phyloP scores from a whole-genome alignment of 2,113 vertebrate species.

The Ptyas mucosa region DNA sequence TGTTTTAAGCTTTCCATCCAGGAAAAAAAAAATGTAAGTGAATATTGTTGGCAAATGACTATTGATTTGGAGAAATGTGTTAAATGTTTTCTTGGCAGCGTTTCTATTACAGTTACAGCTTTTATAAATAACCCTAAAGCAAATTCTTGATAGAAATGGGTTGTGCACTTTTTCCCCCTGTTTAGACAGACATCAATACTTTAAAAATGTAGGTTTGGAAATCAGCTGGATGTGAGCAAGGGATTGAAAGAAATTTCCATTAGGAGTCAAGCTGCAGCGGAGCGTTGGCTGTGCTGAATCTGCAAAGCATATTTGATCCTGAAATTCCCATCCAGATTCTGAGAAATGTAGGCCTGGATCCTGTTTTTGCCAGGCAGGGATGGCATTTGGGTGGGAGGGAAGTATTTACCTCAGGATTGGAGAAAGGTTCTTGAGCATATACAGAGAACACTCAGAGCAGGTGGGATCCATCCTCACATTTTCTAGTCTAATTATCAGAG shows the following conservation, averaged over 20 bases:
- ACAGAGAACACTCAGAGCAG: too few relatives aligned
- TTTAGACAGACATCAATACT: conserved; percentile 40
- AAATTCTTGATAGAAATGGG: conserved; percentile 55
- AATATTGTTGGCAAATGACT: conserved; percentile 73
- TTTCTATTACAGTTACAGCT: conserved; percentile 64
- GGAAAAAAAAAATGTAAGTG: conserved; percentile 62
- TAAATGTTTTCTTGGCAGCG: conserved; percentile 70
- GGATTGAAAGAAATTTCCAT: neutral
- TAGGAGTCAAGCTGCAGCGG: conserved; percentile 13
- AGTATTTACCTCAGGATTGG: neutral
- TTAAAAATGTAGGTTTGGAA: conserved; percentile 44
- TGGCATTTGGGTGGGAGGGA: neutral
- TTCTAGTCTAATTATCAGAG: neutral
- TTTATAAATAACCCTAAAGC: conserved; percentile 73
- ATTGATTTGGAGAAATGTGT: conserved; percentile 70
- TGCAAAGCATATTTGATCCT: neutral
- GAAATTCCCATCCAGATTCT: neutral
- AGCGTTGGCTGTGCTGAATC: conserved; percentile 7
- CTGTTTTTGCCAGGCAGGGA: neutral
- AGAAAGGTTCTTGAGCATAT: neutral
- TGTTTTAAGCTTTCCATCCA: conserved; percentile 56
- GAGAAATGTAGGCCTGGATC: neutral
- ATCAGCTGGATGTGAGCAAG: neutral
- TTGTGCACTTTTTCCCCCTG: conserved; percentile 32
- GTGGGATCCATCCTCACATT: neutral